A percentile compares a stretch with the other conserved stretches of the same genome.
Evolutionary conservation across 2,797 vertebrate genomes (phyloP).

Genomic region (Babyrousa celebensis): DNA sequence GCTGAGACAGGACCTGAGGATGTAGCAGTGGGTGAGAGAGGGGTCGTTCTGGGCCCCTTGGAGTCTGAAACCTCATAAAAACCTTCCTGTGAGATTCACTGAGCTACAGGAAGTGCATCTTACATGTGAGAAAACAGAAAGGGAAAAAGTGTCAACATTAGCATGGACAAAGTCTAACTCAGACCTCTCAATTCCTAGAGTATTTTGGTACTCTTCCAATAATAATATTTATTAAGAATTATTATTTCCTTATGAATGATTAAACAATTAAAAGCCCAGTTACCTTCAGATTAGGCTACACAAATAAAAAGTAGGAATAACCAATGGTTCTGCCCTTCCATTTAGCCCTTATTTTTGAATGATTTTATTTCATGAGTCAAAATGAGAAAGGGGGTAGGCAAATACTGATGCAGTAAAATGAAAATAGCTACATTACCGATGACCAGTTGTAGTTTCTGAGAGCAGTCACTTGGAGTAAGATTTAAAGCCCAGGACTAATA

Average conservation of each 20-base stretch:
- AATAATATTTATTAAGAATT: not conserved
- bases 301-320: conserved; percentile 33
- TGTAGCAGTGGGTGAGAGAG: not conserved
- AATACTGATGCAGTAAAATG: not conserved
- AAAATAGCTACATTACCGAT: not conserved
- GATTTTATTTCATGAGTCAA: not conserved
- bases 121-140: not conserved
- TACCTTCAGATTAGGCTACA: not conserved
- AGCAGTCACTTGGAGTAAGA: not conserved
- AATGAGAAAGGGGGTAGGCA: not conserved
- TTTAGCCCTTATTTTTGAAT: not conserved
- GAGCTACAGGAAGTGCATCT: not conserved
- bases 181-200: not conserved
- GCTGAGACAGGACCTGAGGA: not conserved
- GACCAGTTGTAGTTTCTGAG: not conserved
- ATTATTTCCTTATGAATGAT: not conserved
- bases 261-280: not conserved
- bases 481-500: not conserved
- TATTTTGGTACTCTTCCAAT: not conserved
- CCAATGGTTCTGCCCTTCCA: not conserved
- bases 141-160: not conserved
- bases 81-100: not conserved
- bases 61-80: not conserved
- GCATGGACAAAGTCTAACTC: not conserved
- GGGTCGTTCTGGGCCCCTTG: too few relatives aligned